phyloP scores from a whole-genome alignment of 2,888 invertebrate genomes.

The Eurytoma adleriae region DNA sequence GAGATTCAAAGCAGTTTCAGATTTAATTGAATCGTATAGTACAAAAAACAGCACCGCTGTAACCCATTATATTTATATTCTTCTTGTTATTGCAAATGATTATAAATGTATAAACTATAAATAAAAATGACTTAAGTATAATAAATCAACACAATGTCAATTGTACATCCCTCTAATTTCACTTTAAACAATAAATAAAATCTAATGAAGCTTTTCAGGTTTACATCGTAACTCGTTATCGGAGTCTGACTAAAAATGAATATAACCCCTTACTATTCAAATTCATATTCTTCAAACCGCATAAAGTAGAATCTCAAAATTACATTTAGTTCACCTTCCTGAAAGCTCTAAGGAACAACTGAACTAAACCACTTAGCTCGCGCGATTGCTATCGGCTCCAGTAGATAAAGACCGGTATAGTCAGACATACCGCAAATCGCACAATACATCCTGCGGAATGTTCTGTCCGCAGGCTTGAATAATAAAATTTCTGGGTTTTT shows the following conservation, averaged over 20 bases:
- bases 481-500: neutral
- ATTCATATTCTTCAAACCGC: too few relatives aligned
- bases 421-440: neutral
- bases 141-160: too few relatives aligned
- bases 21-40: neutral
- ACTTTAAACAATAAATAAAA: too few relatives aligned
- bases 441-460: neutral
- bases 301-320: too few relatives aligned
- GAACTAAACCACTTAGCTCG: too few relatives aligned
- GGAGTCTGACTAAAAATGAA: too few relatives aligned
- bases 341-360: too few relatives aligned
- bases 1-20: neutral
- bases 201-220: too few relatives aligned
- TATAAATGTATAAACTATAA: neutral
- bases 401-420: slow-evolving; percentile 5
- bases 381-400: neutral
- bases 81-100: neutral
- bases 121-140: neutral
- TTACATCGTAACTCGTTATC: too few relatives aligned
- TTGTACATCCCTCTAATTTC: too few relatives aligned
- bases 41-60: neutral
- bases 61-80: neutral
- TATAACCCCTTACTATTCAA: too few relatives aligned
- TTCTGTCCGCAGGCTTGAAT: neutral
- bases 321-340: too few relatives aligned